Conservation (phyloP, 1,140 invertebrate species). For the Marisa cornuarietis region DNA sequence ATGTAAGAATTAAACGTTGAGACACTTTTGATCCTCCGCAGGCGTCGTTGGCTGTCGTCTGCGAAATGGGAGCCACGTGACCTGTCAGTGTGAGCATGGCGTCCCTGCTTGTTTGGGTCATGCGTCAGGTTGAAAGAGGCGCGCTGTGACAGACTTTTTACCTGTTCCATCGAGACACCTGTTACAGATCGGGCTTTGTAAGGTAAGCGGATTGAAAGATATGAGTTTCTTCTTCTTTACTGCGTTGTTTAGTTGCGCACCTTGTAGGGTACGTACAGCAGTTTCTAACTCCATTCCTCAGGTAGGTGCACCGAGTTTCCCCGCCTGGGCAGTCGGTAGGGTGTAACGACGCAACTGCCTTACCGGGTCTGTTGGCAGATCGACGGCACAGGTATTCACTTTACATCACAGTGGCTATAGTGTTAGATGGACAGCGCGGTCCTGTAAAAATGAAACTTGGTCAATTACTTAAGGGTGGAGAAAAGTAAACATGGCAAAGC, state of each 20-base stretch:
- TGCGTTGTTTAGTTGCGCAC: not conserved
- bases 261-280: not conserved
- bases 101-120: not conserved
- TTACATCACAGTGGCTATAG: too few species aligned
- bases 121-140: not conserved
- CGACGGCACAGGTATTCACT: too few species aligned
- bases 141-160: not conserved
- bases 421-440: too few species aligned
- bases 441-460: too few species aligned
- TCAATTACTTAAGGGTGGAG: too few species aligned
- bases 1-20: too few species aligned
- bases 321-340: too few species aligned
- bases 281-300: too few species aligned
- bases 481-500: too few species aligned
- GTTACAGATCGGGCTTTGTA: not conserved
- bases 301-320: too few species aligned
- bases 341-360: too few species aligned
- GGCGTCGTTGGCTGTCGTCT: not conserved
- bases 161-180: not conserved
- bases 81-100: not conserved
- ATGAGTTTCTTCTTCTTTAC: not conserved
- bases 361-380: too few species aligned
- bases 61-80: not conserved
- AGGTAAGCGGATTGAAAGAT: not conserved
- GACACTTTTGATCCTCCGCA: not conserved